phyloP scores from a whole-genome alignment of 2,888 invertebrate genomes.

The Drosophila yooni region DNA sequence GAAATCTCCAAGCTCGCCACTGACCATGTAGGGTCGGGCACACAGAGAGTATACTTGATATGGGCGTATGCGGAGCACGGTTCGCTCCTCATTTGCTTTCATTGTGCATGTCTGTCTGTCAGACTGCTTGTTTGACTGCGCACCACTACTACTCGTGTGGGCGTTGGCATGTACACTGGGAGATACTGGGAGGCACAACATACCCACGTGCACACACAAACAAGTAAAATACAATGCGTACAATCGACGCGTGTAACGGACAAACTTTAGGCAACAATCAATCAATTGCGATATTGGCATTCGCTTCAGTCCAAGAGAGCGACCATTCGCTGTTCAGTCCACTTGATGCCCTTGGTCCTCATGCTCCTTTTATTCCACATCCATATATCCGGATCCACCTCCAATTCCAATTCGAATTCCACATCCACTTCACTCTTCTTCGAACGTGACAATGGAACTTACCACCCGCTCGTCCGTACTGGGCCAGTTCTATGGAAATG shows the following conservation, averaged over 20 bases:
- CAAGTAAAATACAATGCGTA: constrained; percentile 69
- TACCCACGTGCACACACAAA: constrained; percentile 50
- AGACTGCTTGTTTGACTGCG: constrained; percentile 30
- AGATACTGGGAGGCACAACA: constrained; percentile 30
- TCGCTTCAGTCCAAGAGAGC: constrained; percentile 36
- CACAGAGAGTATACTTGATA: constrained; percentile 56
- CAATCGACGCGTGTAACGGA: constrained; percentile 65
- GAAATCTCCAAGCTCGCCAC: constrained; percentile 9
- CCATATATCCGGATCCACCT: constrained; percentile 9
- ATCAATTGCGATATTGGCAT: constrained; percentile 69
- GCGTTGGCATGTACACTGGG: constrained; percentile 19
- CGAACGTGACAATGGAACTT: constrained; percentile 66
- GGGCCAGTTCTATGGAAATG: constrained; percentile 95
- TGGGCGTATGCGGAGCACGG: constrained; percentile 50
- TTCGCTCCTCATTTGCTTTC: constrained; percentile 42
- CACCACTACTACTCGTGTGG: constrained; percentile 15
- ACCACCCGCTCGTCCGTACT: constrained; percentile 90
- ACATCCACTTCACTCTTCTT: constrained; percentile 6
- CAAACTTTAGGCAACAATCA: constrained; percentile 71
- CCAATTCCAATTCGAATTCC: not conserved
- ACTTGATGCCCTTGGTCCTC: constrained; percentile 15
- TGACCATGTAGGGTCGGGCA: constrained; percentile 22
- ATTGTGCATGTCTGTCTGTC: constrained; percentile 26
- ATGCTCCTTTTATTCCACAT: not conserved
- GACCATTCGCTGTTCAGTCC: constrained; percentile 40